These are phyloP conservation scores for Tridacna crocea DNA, from an alignment of 2,888 invertebrate species.

Conservation along the genomic window DNA sequence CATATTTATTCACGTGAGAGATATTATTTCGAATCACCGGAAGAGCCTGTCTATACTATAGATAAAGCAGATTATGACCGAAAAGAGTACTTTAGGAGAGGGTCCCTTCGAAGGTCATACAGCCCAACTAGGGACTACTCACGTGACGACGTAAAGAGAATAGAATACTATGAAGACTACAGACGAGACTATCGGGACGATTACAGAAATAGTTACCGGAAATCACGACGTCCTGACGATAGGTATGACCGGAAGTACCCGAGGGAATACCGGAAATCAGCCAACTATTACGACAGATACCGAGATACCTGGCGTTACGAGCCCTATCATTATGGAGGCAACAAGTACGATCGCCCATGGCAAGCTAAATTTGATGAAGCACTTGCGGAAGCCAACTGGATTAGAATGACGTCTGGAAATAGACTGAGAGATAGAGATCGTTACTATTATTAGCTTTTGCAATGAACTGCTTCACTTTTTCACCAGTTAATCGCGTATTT, in stretches of 20 bases:
- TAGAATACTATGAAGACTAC: conserved; percentile 3
- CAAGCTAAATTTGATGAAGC: conserved; percentile 14
- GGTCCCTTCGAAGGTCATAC: neutral
- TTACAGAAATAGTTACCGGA: neutral
- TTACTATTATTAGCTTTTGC: neutral
- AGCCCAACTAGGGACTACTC: conserved; percentile 18
- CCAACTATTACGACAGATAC: conserved; percentile 4
- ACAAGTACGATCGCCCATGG: conserved; percentile 2
- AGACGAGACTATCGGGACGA: conserved; percentile 5
- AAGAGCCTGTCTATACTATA: neutral
- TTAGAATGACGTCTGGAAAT: neutral
- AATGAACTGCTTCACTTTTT: neutral
- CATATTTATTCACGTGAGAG: conserved; percentile 46
- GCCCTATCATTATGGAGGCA: neutral
- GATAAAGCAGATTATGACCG: conserved; percentile 13
- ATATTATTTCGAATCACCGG: conserved; percentile 22
- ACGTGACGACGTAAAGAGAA: neutral
- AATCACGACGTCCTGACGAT: neutral
- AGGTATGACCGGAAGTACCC: conserved; percentile 12
- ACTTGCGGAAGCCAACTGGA: neutral
- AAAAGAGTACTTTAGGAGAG: neutral
- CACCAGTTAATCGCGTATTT: too few species aligned
- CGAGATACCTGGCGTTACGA: conserved; percentile 10
- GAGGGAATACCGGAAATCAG: conserved; percentile 7
- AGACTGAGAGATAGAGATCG: conserved; percentile 6